Percentiles rank a stretch among this genome's conserved stretches.
These are phyloP conservation scores for Alosa sapidissima DNA, from an alignment of 2,797 vertebrate species.

Conservation along the genomic window DNA sequence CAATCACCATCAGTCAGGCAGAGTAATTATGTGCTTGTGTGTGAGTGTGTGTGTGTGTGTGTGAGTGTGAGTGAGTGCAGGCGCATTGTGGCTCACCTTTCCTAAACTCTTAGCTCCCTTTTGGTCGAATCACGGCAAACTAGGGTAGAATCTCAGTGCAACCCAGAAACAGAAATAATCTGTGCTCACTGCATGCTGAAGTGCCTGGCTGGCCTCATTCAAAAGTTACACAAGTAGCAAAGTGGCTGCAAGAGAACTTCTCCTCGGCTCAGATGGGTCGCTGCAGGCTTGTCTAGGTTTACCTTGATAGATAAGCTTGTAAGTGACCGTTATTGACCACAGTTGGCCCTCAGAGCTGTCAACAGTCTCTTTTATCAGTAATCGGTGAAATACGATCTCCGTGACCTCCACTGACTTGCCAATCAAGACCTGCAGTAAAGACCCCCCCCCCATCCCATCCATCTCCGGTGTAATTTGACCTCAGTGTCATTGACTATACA, in stretches of 20 bases:
- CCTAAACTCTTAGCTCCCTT: constrained; percentile 40
- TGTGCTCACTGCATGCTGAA: constrained; percentile 33
- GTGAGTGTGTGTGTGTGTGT: not conserved
- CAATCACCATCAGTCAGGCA: not conserved
- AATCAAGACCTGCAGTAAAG: not conserved
- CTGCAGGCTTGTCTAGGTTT: not conserved
- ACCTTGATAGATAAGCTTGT: constrained; percentile 23
- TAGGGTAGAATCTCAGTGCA: constrained; percentile 49
- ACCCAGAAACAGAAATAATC: constrained; percentile 52
- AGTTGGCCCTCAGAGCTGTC: constrained; percentile 3
- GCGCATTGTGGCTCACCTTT: constrained; percentile 28
- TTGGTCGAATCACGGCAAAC: constrained; percentile 45
- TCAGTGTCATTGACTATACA: constrained; percentile 14
- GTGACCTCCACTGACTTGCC: not conserved
- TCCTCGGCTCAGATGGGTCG: not conserved
- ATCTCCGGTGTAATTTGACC: constrained; percentile 13
- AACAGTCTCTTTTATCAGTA: constrained; percentile 15
- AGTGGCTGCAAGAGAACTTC: not conserved
- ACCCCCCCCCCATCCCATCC: not conserved
- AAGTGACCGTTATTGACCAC: constrained; percentile 22
- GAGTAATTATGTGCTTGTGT: not conserved
- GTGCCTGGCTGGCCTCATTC: constrained; percentile 6
- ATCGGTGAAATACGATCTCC: constrained; percentile 24
- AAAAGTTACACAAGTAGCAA: constrained; percentile 15
- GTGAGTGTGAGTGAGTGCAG: not conserved